Base-by-base conservation (phyloP, 2,888 invertebrate species). In the Drosophila melanosoma region DNA sequence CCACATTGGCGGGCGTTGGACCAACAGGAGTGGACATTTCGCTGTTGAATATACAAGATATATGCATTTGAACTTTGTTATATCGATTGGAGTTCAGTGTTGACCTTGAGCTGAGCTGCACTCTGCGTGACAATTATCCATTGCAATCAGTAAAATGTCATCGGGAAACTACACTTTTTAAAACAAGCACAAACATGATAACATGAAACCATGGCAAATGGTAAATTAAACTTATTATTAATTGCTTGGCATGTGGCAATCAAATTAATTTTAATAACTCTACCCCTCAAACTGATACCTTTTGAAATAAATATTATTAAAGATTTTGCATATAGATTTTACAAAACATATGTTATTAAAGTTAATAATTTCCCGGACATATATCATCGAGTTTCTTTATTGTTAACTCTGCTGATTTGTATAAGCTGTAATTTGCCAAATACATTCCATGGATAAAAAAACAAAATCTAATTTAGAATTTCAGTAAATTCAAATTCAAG, bases 21-120 rank as follows among this genome's bases (percentile, higher is more conserved):
- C 91, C 92, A 29, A 92, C 69, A 12, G 73, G 66, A 35, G 81
- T 52, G 4, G 90, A 81, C 91, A 91, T 91, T 17, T 36, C 67
- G 42, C 33, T 57, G 23, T 26, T 32, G 40, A 11, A 40, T 29
- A 29, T 11, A 38, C 3, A 40, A 26, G 11, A 49, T 17, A 36
- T 20, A 17, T 8, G 15, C 23, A n/a, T 57, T 15, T 20, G 12
- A 17, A 40, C 2, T 45, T 8, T 49, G 17, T 32, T 10, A 17
- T 69, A 76, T 76, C 60, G 70, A 64, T 64, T 23, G 23, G 1
- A 40, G 73, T 20, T 56, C 6, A 17, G 11, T 15, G n/a, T 38
- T 29, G 59, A 42, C 81, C 71, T 81, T 70, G 65, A 32, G 29
- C 10, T 5, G 45, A 20, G 48, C 12, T 36, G n/a, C 33, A 20